Base-by-base conservation (phyloP, 1,140 invertebrate species). In the Batillaria attramentaria region DNA sequence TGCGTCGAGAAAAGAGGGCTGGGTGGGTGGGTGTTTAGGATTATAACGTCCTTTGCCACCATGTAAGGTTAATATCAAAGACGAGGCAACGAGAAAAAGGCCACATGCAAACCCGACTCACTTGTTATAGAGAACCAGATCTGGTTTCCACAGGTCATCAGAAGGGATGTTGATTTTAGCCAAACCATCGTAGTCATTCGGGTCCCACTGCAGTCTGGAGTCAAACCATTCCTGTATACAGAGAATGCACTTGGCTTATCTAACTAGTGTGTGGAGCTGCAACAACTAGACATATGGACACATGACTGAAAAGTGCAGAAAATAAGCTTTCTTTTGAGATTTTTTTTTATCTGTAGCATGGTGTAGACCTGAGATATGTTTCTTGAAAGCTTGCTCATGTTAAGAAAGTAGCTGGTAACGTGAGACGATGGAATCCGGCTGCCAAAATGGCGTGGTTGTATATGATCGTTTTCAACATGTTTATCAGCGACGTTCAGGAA, bases 131-230 rank as follows among this genome's bases (percentile, higher is more conserved):
- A 92, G 75, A 31, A 92, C 89, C 20, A 92, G 89, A 77, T 92
- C 92, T 10, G 92, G 92, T 31, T 90, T 82, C 98, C 98, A 99
- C 90, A 99, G 98, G 92, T 92, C 88, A 37, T 93, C 91, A 1
- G 92, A 92, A 6, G 94, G 93, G 84, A 99, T 96, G 75, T 93
- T 90, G 3, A 94, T 86, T 20, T 92, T 90, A 57, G 91, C 96
- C 42, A 98, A 96, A 16, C 97, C 97, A 0, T 97, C 98, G 90
- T 99, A 99, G 88, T 99, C 97, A 20, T 75, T 72, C 3, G 90
- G 89, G 43, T 89, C 82, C 90, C 90, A 91, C 50, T 75, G 78
- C 37, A 91, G 82, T 24, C 85, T 80, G 1, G 57, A 42, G 79
- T 91, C 89, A 35, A 74, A 68, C 90, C 90, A 91, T 81, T 90